Conservation (phyloP, 2,888 invertebrate species). For the Pheosia gnoma region DNA sequence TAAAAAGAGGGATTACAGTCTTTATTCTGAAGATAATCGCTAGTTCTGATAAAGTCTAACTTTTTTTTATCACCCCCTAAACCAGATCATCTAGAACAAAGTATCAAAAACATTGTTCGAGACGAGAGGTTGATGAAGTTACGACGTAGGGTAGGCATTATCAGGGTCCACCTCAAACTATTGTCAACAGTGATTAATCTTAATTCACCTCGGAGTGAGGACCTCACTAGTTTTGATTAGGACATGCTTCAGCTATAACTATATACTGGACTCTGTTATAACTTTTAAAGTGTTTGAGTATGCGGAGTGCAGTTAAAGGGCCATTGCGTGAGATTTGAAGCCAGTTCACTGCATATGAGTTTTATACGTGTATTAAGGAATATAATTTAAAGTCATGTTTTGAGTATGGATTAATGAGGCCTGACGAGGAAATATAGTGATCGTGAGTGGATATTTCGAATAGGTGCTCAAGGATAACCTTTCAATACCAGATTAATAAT, state of each 20-base stretch:
- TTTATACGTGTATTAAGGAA: no score
- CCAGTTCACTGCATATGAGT: no score
- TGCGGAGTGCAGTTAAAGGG: background rate
- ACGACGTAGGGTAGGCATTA: slow-evolving; percentile 37
- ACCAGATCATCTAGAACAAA: slow-evolving; percentile 23
- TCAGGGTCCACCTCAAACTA: slow-evolving; percentile 44
- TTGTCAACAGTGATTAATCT: slow-evolving; percentile 58
- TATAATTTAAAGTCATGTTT: no score
- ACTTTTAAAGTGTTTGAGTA: slow-evolving; percentile 16
- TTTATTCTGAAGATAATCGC: no score
- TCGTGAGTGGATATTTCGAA: no score
- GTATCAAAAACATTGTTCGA: slow-evolving; percentile 33
- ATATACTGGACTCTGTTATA: slow-evolving; percentile 11
- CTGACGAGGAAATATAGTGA: no score
- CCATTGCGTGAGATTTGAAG: background rate
- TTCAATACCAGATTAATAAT: no score
- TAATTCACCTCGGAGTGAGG: slow-evolving; percentile 47
- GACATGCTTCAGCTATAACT: slow-evolving; percentile 22
- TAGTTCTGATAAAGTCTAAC: no score
- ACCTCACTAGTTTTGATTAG: slow-evolving; percentile 43
- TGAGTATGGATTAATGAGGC: no score
- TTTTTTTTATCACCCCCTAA: background rate
- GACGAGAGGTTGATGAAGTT: slow-evolving; percentile 41
- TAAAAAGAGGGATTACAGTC: no score
- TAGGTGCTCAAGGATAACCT: no score